Base-by-base conservation (phyloP, 37 sponge, comb jelly and placozoan genomes). In the Chondrilla cf. caribensis region DNA sequence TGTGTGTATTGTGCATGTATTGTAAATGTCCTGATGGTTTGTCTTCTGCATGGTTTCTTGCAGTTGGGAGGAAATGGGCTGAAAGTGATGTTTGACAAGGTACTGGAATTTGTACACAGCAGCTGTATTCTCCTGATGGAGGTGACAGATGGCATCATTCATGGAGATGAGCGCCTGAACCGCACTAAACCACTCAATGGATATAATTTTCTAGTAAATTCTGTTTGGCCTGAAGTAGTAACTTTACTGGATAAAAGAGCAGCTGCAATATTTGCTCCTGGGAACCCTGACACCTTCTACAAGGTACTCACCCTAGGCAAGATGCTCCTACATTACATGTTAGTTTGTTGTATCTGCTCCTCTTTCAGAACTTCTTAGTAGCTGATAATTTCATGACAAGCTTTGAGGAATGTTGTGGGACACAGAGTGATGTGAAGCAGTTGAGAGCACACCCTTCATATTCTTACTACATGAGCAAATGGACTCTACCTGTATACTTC, bases 401-500 rank as follows among this genome's bases (percentile, higher is more conserved):
- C 22, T 86, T 97, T 88, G 98, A 97, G 78, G 24, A 19, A 3
- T 84, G 58, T 35, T 96, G 93, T 58, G 38, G 64, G 29, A 65
- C 85, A 22, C 62, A 77, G 57, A 38, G 22, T 54, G 70, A 86
- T 58, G 88, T 99, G 26, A 86, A 73, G 60, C 43, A 65, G 15
- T 77, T 92, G 26, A 39, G 93, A 42, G 58, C 66, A 24, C 89
- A 89, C 54, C 84, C 33, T 78, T 73, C 44, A 82, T 90, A 86
- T 78, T 84, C 80, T 55, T 33, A 72, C 17, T 96, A 96, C 88
- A 81, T 99, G 54, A 79, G 60, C 82, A 99, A 94, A 78, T 99
- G 99, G 99, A 94, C 89, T 70, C 77, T 99, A 17, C 93, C 96
- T 58, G 97, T 99, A 25, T 99, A 99, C 84, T 99, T 90, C 85